Conservation (phyloP, 2,888 invertebrate species). For the Teleiodes luculella region DNA sequence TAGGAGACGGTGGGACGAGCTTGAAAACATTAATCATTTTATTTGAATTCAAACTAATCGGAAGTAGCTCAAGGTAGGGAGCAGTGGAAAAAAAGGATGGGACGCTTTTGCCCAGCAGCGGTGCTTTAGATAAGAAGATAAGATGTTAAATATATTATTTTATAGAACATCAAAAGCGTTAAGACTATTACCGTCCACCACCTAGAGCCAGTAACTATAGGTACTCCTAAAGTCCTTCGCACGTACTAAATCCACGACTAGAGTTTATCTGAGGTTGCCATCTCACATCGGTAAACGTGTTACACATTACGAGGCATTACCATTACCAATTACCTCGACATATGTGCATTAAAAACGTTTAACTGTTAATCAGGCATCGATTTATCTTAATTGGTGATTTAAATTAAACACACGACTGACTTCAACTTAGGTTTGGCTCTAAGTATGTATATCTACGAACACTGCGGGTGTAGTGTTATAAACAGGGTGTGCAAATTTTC, state of each 20-base stretch:
- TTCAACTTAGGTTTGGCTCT: not conserved
- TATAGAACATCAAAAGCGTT: too few species aligned
- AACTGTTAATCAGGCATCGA: constrained; percentile 1
- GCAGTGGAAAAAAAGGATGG: too few species aligned
- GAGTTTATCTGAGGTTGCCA: constrained; percentile 22
- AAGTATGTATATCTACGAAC: not conserved
- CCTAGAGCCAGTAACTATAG: too few species aligned
- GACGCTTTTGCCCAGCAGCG: too few species aligned
- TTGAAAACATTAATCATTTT: too few species aligned
- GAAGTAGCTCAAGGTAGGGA: too few species aligned
- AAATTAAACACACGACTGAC: not conserved
- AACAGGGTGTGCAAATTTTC: too few species aligned
- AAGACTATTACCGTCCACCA: too few species aligned
- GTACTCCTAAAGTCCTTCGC: constrained; percentile 4
- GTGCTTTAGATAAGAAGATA: too few species aligned
- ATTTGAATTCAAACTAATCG: too few species aligned
- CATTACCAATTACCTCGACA: constrained; percentile 10
- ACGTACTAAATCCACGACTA: constrained; percentile 25
- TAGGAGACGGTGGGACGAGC: too few species aligned
- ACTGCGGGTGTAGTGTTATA: not conserved
- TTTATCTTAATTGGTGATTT: constrained; percentile 12
- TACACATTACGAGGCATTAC: not conserved
- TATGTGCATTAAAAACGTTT: constrained; percentile 7
- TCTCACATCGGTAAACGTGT: constrained; percentile 15
- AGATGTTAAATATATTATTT: too few species aligned